phyloP scores from a whole-genome alignment of 2,797 vertebrate genomes.

The Acanthopagrus latus region DNA sequence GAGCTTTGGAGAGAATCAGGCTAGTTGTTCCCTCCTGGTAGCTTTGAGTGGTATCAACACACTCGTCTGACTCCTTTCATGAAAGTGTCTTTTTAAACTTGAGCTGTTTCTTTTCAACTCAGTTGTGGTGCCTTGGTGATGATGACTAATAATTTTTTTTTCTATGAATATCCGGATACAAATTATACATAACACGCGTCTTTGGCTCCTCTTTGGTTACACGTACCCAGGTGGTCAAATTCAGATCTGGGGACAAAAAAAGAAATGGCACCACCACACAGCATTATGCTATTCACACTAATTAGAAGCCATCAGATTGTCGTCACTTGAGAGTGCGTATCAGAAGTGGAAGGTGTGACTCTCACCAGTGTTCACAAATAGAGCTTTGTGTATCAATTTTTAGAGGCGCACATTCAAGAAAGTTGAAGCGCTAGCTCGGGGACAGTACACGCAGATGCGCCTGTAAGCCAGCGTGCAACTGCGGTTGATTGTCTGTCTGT shows the following conservation, averaged over 20 bases:
- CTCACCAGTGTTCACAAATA: background rate
- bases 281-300: conserved; percentile 3
- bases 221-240: background rate
- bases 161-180: background rate
- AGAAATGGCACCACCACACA: too few species aligned
- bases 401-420: background rate
- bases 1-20: too few species aligned
- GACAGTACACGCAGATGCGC: background rate
- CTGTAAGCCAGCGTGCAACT: background rate
- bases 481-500: background rate
- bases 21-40: background rate
- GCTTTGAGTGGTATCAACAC: background rate
- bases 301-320: background rate
- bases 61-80: background rate
- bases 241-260: background rate
- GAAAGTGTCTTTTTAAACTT: background rate
- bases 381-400: background rate
- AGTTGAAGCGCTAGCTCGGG: background rate
- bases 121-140: background rate
- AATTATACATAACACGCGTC: background rate
- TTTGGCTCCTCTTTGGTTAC: background rate
- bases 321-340: background rate
- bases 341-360: background rate
- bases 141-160: background rate
- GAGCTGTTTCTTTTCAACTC: background rate